Evolutionary conservation across 2,113 vertebrate genomes (phyloP).

Genomic region (Anguilla rostrata): DNA sequence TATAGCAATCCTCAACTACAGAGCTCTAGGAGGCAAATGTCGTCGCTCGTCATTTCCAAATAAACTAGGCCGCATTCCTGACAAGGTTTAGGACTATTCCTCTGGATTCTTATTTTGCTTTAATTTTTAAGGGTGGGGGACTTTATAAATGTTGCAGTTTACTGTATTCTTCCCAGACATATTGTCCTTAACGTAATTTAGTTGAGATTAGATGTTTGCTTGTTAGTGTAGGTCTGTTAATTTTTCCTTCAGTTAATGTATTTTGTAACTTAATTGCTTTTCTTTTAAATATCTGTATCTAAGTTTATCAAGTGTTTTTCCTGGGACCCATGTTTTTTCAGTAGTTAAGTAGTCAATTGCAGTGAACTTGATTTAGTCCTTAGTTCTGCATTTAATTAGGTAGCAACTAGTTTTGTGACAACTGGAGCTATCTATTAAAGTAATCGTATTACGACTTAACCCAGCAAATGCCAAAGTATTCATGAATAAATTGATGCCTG

Average conservation of each 20-base stretch:
- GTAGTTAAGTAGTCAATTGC: constrained; percentile 33
- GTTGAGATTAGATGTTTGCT: constrained; percentile 50
- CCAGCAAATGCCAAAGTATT: constrained; percentile 30
- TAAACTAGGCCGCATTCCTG: constrained; percentile 33
- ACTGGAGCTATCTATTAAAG: constrained; percentile 28
- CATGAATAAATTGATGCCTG: constrained; percentile 26
- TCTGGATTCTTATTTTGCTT: constrained; percentile 47
- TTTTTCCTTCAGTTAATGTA: constrained; percentile 48
- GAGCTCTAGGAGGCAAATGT: constrained; percentile 30
- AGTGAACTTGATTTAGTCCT: constrained; percentile 45
- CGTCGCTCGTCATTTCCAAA: constrained; percentile 25
- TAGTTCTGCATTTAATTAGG: constrained; percentile 43
- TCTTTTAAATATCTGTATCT: constrained; percentile 36
- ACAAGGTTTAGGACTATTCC: constrained; percentile 48
- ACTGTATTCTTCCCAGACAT: constrained; percentile 29
- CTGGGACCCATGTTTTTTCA: constrained; percentile 35
- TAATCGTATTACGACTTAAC: constrained; percentile 23
- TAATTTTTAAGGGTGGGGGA: constrained; percentile 38
- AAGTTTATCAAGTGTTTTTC: constrained; percentile 42
- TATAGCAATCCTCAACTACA: constrained; percentile 29
- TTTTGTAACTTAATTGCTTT: constrained; percentile 47
- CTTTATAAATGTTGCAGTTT: constrained; percentile 36
- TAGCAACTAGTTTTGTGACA: constrained; percentile 31
- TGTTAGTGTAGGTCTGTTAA: constrained; percentile 48
- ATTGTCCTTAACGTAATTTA: constrained; percentile 40